Percentiles rank a stretch among this genome's conserved stretches.
Evolutionary conservation across 1,140 invertebrate species (phyloP).

Genomic region (Chelonus insularis): DNA sequence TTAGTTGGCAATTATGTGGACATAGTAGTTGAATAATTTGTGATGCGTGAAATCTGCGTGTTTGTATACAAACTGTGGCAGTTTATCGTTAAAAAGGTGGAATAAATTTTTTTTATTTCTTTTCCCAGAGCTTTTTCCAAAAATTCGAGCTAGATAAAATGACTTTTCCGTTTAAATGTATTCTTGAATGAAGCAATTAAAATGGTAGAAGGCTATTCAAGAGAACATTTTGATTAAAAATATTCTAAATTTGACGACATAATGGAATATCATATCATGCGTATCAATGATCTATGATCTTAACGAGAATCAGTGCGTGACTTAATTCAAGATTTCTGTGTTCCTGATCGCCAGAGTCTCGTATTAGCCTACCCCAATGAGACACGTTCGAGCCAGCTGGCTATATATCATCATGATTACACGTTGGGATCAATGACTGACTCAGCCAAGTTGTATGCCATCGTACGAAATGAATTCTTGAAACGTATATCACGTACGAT

Average conservation of each 20-base stretch:
- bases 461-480: background rate
- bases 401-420: constrained; percentile 3
- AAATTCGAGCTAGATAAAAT: too few relatives aligned
- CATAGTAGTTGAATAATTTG: background rate
- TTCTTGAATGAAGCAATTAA: too few relatives aligned
- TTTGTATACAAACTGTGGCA: background rate
- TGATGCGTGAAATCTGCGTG: background rate
- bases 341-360: constrained; percentile 39
- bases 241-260: too few relatives aligned
- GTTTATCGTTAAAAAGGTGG: background rate
- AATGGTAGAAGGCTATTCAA: too few relatives aligned
- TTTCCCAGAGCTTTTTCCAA: too few relatives aligned
- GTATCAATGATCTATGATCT: too few relatives aligned
- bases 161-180: too few relatives aligned
- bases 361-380: constrained; percentile 46
- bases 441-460: background rate
- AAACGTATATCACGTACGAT: background rate
- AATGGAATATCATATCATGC: too few relatives aligned
- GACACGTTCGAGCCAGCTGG: constrained; percentile 3
- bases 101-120: background rate
- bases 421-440: background rate
- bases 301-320: background rate
- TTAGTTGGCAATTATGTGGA: constrained; percentile 7
- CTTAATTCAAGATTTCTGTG: constrained; percentile 21
- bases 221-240: too few relatives aligned